Conservation (phyloP, 2,113 vertebrate genomes). For the Cacatua alba region DNA sequence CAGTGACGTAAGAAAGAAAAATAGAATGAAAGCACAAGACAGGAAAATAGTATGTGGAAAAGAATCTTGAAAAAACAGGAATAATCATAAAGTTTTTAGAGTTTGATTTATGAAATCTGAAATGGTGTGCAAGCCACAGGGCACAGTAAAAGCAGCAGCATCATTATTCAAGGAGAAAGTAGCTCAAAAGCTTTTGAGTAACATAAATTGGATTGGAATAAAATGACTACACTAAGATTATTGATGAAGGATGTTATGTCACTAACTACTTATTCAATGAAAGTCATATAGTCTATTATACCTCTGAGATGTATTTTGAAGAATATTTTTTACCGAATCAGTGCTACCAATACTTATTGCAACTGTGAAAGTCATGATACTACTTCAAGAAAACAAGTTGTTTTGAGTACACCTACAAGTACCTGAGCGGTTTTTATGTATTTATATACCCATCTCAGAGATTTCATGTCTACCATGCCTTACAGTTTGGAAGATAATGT, state of each 20-base stretch:
- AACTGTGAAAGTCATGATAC: background rate
- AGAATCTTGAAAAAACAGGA: constrained; percentile 11
- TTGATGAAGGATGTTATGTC: constrained; percentile 39
- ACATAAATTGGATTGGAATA: constrained; percentile 27
- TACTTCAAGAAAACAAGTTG: background rate
- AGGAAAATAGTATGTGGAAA: background rate
- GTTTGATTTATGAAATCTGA: constrained; percentile 33
- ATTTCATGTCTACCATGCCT: background rate
- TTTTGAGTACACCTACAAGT: background rate
- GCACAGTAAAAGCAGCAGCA: background rate
- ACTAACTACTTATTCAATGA: constrained; percentile 1
- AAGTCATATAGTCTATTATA: background rate
- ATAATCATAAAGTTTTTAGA: constrained; percentile 24
- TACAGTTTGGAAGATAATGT: background rate
- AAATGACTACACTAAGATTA: background rate
- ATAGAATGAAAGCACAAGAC: background rate
- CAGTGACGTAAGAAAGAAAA: background rate
- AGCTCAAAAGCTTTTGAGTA: background rate
- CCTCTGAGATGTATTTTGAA: background rate
- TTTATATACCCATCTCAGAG: background rate
- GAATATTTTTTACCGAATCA: background rate
- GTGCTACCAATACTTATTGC: background rate
- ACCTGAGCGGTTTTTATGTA: background rate
- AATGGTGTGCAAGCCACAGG: background rate
- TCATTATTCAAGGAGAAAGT: constrained; percentile 28